Evolutionary conservation across 1,140 invertebrate genomes (phyloP).

Genomic region (Nymphalis io): DNA sequence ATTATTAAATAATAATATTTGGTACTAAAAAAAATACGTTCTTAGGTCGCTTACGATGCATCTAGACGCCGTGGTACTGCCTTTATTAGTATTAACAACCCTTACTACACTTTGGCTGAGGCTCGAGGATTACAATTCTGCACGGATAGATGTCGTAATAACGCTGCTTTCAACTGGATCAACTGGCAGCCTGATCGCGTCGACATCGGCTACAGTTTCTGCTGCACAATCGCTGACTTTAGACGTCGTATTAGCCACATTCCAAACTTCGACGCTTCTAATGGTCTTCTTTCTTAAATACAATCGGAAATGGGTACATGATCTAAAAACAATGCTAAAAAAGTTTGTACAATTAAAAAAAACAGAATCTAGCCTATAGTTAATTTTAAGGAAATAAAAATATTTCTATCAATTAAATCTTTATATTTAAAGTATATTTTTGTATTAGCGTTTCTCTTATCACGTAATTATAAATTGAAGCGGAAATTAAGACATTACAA

Average conservation of each 20-base stretch:
- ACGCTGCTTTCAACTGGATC: constrained; percentile 81
- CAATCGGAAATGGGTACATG: background rate
- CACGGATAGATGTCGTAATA: constrained; percentile 78
- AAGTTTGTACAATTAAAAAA: background rate
- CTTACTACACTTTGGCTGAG: constrained; percentile 74
- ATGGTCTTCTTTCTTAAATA: constrained; percentile 61
- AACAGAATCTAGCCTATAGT: too few species aligned
- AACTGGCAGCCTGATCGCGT: constrained; percentile 76
- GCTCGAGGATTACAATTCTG: constrained; percentile 80
- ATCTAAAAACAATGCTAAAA: too few species aligned
- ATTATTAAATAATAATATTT: background rate
- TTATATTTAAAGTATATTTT: too few species aligned
- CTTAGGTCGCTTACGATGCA: constrained; percentile 82
- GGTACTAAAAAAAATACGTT: background rate
- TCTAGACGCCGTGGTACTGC: constrained; percentile 78
- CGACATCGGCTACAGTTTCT: constrained; percentile 83
- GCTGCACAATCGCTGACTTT: constrained; percentile 84
- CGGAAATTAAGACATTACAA: too few species aligned
- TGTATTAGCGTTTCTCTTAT: too few species aligned
- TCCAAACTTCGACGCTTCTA: constrained; percentile 72
- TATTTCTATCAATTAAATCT: too few species aligned
- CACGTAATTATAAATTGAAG: too few species aligned
- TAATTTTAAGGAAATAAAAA: too few species aligned
- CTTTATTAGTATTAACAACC: constrained; percentile 85
- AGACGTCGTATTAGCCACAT: constrained; percentile 78